Evolutionary conservation across 2,113 vertebrate species (phyloP).

Genomic region (Manacus vitellinus): DNA sequence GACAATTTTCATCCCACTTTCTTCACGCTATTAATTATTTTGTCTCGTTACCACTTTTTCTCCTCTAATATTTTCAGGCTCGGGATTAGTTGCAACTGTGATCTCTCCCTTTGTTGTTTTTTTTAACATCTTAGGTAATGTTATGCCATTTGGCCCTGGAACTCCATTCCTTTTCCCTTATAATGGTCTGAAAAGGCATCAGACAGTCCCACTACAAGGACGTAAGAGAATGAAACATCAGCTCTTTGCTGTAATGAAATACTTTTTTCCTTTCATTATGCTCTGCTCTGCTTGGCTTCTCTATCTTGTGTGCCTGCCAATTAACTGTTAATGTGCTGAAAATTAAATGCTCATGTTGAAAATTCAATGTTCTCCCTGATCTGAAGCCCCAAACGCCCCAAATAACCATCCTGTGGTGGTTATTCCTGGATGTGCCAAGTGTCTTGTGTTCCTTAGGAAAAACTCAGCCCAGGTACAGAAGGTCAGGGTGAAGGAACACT

Average conservation of each 20-base stretch:
- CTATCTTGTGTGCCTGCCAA: not conserved
- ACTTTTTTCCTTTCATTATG: not conserved
- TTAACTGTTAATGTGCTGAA: not conserved
- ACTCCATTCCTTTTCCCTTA: not conserved
- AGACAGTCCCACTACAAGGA: not conserved
- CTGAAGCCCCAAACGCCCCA: not conserved
- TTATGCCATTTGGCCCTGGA: not conserved
- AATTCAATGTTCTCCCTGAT: not conserved
- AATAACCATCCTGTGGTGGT: not conserved
- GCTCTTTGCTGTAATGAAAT: not conserved
- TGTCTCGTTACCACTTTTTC: not conserved
- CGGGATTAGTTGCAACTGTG: not conserved
- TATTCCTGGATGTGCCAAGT: not conserved
- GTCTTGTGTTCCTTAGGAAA: not conserved
- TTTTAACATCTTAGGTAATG: not conserved
- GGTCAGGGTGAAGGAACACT: not conserved
- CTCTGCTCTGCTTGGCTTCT: not conserved
- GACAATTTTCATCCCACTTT: not conserved
- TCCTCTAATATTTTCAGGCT: not conserved
- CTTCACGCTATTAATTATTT: not conserved
- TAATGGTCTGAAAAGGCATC: constrained; percentile 6
- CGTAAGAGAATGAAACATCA: not conserved
- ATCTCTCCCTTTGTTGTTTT: not conserved
- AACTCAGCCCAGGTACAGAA: not conserved
- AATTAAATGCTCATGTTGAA: not conserved